Base-by-base conservation (phyloP, 2,797 vertebrate genomes). In the Botia kubotai region DNA sequence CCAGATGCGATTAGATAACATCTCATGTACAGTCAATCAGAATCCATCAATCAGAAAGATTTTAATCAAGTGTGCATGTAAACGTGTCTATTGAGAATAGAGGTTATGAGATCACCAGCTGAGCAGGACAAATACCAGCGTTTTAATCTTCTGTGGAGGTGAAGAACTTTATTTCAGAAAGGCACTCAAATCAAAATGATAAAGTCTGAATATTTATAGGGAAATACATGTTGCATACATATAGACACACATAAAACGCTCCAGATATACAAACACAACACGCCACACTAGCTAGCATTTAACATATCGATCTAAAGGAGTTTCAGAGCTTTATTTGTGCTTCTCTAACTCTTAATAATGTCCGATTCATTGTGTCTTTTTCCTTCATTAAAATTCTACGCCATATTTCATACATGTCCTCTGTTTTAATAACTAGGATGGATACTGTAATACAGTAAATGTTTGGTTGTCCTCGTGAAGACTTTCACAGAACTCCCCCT, bases 121-220 rank as follows among this genome's bases (percentile, higher is more conserved):
- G 48, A 3, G 6, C 13, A 69, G 12, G 26, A 75, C 16, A 83
- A 76, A 72, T 23, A 71, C 1, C 1, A 62, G 2, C 2, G 17
- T 39, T n/a, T 26, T 21, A 8, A 50, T 23, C 1, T 16, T 13
- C 26, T 88, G 39, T 83, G 91, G 92, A 94, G 90, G 91, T 93
- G 92, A 92, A 93, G 90, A 83, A 89, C 92, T 94, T 94, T 93
- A 93, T 94, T 91, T 91, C 91, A 93, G 89, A 92, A 94, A 95
- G 94, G 93, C 94, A 95, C 94, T 93, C 90, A 94, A 95, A 90
- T 90, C 65, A 94, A 94, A 93, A 88, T 39, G 72, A 86, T 81
- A 72, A 89, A 91, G 89, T 88, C 86, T 84, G 86, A 87, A 82
- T 70, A 78, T 79, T 75, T 71, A 72, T 73, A 72, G 81, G 48